Evolutionary conservation across 2,113 vertebrate genomes (phyloP).

Genomic region (Oncorhynchus tshawytscha): DNA sequence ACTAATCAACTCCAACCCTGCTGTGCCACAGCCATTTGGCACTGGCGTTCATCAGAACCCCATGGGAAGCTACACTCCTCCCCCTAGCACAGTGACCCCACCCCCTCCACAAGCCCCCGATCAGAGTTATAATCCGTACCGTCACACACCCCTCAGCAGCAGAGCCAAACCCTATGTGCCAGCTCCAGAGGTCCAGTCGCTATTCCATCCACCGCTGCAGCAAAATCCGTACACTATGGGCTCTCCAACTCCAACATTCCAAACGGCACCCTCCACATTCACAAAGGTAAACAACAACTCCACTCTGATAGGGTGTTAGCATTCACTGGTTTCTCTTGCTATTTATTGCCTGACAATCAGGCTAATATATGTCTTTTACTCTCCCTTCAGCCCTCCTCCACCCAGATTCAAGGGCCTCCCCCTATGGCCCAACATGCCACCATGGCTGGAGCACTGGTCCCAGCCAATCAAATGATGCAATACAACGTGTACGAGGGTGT

Average conservation of each 20-base stretch:
- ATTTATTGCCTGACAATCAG: neutral
- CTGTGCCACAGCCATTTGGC: constrained; percentile 61
- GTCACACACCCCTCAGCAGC: constrained; percentile 87
- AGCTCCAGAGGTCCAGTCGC: constrained; percentile 84
- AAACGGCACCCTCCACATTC: constrained; percentile 67
- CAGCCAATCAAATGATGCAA: constrained; percentile 73
- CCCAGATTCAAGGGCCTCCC: constrained; percentile 59
- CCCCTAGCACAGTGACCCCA: constrained; percentile 61
- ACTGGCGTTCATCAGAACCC: constrained; percentile 66
- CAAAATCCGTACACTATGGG: constrained; percentile 63
- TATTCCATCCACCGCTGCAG: constrained; percentile 53
- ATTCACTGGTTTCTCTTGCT: neutral
- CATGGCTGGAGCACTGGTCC: constrained; percentile 72
- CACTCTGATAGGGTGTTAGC: neutral
- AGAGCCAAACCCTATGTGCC: constrained; percentile 87
- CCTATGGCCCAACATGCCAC: constrained; percentile 37
- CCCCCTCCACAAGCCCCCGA: constrained; percentile 72
- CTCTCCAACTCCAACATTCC: constrained; percentile 75
- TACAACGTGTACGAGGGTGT: constrained; percentile 85
- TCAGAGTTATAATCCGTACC: constrained; percentile 88
- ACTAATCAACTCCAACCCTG: constrained; percentile 58
- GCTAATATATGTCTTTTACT: constrained; percentile 1
- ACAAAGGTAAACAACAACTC: constrained; percentile 71
- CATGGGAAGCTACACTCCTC: constrained; percentile 75
- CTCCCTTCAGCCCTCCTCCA: constrained; percentile 68